Percentiles rank a stretch among this genome's conserved stretches.
Evolutionary conservation across 2,888 invertebrate genomes (phyloP).

Genomic region (Agonopterix heracliana): DNA sequence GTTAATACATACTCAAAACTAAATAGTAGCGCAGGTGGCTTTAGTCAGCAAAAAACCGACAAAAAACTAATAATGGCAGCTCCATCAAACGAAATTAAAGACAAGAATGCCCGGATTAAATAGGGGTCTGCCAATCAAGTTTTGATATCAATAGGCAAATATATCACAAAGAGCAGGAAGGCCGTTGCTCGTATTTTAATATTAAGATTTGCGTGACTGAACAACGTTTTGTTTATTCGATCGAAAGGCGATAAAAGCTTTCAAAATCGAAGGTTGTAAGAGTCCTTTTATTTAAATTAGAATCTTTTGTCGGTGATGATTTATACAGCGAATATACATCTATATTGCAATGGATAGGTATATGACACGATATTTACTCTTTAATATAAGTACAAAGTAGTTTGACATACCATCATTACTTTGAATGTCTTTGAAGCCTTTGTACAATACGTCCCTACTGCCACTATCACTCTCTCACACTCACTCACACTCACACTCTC

Average conservation of each 20-base stretch:
- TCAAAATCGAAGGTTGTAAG: background rate
- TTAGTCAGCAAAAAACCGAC: background rate
- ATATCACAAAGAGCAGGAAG: constrained; percentile 9
- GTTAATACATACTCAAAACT: background rate
- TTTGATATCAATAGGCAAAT: constrained; percentile 9
- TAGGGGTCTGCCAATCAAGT: constrained; percentile 11
- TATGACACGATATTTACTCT: too few species aligned
- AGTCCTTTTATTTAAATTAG: too few species aligned
- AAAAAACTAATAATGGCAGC: background rate
- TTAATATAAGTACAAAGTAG: too few species aligned
- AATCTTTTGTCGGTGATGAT: too few species aligned
- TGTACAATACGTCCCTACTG: too few species aligned
- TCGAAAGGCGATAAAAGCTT: background rate
- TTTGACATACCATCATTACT: too few species aligned
- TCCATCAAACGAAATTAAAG: too few species aligned
- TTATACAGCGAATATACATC: too few species aligned
- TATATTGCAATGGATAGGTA: too few species aligned
- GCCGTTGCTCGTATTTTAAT: constrained; percentile 1
- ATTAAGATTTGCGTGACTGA: background rate
- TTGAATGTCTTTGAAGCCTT: too few species aligned
- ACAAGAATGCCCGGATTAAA: constrained; percentile 2
- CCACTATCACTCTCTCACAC: too few species aligned
- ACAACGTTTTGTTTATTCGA: constrained; percentile 1
- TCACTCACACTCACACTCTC: too few species aligned
- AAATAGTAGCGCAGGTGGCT: constrained; percentile 4